Evolutionary conservation across 2,797 vertebrate species (phyloP).

Genomic region (Coreius guichenoti): DNA sequence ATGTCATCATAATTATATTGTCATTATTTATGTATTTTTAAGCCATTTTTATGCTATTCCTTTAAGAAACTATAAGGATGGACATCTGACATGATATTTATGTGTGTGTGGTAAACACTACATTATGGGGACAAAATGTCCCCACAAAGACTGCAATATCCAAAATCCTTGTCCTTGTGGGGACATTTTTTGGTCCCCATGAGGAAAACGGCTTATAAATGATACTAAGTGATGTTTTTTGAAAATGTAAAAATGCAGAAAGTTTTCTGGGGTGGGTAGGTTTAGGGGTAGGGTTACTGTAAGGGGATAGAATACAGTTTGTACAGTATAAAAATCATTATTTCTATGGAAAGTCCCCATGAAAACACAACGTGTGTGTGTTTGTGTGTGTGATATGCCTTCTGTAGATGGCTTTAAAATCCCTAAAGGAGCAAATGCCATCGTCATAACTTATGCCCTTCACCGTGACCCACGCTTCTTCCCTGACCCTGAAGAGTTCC

Average conservation of each 20-base stretch:
- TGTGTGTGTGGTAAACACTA: conserved; percentile 18
- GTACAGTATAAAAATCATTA: too few relatives aligned
- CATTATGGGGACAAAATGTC: too few relatives aligned
- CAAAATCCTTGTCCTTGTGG: too few relatives aligned
- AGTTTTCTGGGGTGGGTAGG: too few relatives aligned
- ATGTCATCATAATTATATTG: not conserved
- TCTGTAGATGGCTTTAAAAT: conserved; percentile 82
- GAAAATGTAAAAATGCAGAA: too few relatives aligned
- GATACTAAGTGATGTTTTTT: too few relatives aligned
- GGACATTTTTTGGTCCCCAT: too few relatives aligned
- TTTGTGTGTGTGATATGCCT: not conserved
- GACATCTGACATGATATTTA: conserved; percentile 4
- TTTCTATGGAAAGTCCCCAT: too few relatives aligned
- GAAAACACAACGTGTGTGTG: conserved; percentile 9
- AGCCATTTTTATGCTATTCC: not conserved
- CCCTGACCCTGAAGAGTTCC: conserved; percentile 90
- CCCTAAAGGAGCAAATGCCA: conserved; percentile 77
- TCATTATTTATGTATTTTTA: not conserved
- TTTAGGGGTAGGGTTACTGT: too few relatives aligned
- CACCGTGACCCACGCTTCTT: conserved; percentile 88
- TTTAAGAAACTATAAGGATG: not conserved
- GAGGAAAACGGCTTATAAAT: too few relatives aligned
- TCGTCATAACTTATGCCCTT: conserved; percentile 84
- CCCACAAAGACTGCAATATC: too few relatives aligned
- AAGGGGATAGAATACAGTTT: too few relatives aligned